Evolutionary conservation across 2,797 vertebrate genomes (phyloP).

Genomic region (Squalus acanthias): DNA sequence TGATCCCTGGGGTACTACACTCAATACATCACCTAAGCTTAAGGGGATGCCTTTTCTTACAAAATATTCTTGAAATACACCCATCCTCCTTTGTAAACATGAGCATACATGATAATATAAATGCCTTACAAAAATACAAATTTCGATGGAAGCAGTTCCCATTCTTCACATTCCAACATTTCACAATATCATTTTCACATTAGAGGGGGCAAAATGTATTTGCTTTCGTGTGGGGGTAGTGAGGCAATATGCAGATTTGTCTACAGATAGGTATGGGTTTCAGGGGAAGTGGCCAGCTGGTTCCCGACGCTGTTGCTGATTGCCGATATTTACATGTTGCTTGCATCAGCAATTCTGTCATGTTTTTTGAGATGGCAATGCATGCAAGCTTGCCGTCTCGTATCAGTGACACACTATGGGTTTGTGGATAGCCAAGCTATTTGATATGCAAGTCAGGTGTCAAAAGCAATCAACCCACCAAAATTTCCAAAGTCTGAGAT

Average conservation of each 20-base stretch:
- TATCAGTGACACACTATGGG: not conserved
- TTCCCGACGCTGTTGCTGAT: not conserved
- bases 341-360: not conserved
- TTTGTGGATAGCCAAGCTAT: not conserved
- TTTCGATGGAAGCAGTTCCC: not conserved
- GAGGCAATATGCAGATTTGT: not conserved
- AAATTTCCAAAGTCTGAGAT: not conserved
- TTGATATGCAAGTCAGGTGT: not conserved
- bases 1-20: not conserved
- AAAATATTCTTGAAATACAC: not conserved
- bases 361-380: not conserved
- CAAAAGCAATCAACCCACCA: not conserved
- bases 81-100: not conserved
- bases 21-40: not conserved
- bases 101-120: not conserved
- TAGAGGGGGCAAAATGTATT: not conserved
- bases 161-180: not conserved
- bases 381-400: not conserved
- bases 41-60: not conserved
- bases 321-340: not conserved
- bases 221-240: not conserved
- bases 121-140: not conserved
- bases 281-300: too few relatives aligned
- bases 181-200: not conserved
- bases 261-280: too few relatives aligned